Base-by-base conservation (phyloP, 1,140 invertebrate genomes). In the Drosophila bifasciata region DNA sequence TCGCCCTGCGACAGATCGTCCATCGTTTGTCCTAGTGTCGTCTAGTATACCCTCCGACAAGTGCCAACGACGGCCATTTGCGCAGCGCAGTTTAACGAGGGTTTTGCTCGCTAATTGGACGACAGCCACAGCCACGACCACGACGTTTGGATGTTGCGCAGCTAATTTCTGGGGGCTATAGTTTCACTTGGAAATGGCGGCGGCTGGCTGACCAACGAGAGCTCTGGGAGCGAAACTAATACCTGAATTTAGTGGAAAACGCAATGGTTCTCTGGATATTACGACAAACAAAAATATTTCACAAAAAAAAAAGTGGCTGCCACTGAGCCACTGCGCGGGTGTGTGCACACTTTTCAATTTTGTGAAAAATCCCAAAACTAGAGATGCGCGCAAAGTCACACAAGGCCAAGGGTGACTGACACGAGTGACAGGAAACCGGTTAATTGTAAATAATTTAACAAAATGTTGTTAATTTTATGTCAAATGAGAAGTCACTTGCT, bases 1-100 rank as follows among this genome's bases (percentile, higher is more conserved):
- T 91, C 90, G 75, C 78, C 84, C 66, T 91, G 86, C 57, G 85
- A 91, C 25, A 89, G 50, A 71, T 91, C 90, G 52, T 91, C 90
- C 90, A 91, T 91, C 6, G 25, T 76, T 48, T 28, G 21, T 75
- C 48, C 58, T 64, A 32, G 23, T 61, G 44, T 55, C 45, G 7
- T 46, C 70, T 28, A 39, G 15, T 51, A 13, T 9, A 8, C 48
- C 41, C 25, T 15, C 56, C 45, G 28, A 45, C 45, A 48, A 15
- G 25, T 53, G 25, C 58, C 69, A 52, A 50, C 13, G 48, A 50
- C 13, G 48, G 68, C 64, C 75, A 83, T 83, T 84, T 83, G 76
- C 79, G 71, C 69, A 79, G 71, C 66, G 70, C 32, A 36, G 32
- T 36, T 36, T 36, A 36, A 5, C 32, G 32, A 13, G 32, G 32